Evolutionary conservation across 1,140 invertebrate species (phyloP), one percentile per base, ranked within the genome.

Genomic region (Papilio dardanus): DNA sequence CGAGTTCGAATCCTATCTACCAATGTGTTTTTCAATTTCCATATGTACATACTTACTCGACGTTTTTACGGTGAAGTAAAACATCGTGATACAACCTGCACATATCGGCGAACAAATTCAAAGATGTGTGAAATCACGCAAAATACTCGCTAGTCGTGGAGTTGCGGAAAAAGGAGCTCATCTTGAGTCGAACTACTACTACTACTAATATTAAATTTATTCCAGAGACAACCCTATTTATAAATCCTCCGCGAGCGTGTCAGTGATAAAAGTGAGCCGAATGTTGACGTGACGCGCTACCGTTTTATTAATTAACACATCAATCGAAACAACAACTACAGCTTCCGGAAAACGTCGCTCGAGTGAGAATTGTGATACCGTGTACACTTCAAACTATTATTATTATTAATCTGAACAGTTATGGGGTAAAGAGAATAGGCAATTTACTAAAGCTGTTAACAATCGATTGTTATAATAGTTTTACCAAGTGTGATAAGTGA

Each of bases 271-370:
- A 73, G 21, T 58, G 28, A 46, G n/a, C 42, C 71, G 69, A 73
- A 73, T 73, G 71, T 73, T 73, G 71, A 73, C 46, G 71, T 58
- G 46, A 73, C 71, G 33, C 46, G 71, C 71, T 58, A 54, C 46
- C 71, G 46, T 58, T 73, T 73, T 73, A 73, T 73, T 35, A 73
- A 73, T 73, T 73, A 73, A 73, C 71, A 73, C 46, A 31, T 73
- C 46, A 54, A 50, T 73, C 46, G 71, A 21, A 58, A 54, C 50
- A 33, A 35, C 28, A 40, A 16, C 21, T 16, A 37, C 67, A 69
- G 35, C 67, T 69, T 37, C 67, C 67, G 67, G 21, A 12, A 35
- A 68, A 30, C 30, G 31, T 8, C 31, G 67, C n/a, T 10, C n/a
- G n/a, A 35, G 19, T n/a, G 14, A 31, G n/a, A 33, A 66, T 66